These are phyloP conservation scores for Buceros bicornis DNA, from an alignment of 2,797 vertebrate species.

Conservation along the genomic window DNA sequence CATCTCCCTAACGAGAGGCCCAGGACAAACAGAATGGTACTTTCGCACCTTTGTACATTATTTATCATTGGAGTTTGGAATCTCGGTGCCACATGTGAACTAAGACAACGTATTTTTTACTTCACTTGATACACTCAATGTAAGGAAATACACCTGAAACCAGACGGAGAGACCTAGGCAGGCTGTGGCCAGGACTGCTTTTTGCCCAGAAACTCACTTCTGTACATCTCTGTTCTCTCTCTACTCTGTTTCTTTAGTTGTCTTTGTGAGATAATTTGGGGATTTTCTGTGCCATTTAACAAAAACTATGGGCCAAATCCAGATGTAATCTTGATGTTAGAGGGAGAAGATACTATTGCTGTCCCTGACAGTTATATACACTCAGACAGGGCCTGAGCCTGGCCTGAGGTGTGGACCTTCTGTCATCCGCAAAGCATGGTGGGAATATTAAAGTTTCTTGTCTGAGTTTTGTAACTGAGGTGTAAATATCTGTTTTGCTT, in stretches of 20 bases:
- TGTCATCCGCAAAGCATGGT: not conserved
- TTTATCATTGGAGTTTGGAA: slow-evolving; percentile 83
- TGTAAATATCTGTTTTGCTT: not conserved
- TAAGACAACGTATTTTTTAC: slow-evolving; percentile 71
- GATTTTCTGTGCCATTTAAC: not conserved
- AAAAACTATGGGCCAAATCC: not conserved
- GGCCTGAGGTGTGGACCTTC: not conserved
- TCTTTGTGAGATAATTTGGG: not conserved
- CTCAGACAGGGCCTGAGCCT: not conserved
- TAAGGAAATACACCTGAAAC: not conserved
- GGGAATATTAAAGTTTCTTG: not conserved
- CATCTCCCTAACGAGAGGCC: slow-evolving; percentile 69
- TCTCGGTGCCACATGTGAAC: slow-evolving; percentile 83
- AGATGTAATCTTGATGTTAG: not conserved
- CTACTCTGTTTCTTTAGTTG: not conserved
- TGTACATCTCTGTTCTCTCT: not conserved
- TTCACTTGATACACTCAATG: slow-evolving; percentile 66
- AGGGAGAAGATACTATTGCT: not conserved
- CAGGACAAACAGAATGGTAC: slow-evolving; percentile 68
- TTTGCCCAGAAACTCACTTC: not conserved
- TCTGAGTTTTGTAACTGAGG: not conserved
- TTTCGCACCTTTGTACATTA: slow-evolving; percentile 83
- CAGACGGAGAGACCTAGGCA: not conserved
- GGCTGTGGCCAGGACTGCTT: not conserved
- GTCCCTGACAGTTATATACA: not conserved